Evolutionary conservation across 2,888 invertebrate genomes (phyloP).

Genomic region (Lepas anatifera): DNA sequence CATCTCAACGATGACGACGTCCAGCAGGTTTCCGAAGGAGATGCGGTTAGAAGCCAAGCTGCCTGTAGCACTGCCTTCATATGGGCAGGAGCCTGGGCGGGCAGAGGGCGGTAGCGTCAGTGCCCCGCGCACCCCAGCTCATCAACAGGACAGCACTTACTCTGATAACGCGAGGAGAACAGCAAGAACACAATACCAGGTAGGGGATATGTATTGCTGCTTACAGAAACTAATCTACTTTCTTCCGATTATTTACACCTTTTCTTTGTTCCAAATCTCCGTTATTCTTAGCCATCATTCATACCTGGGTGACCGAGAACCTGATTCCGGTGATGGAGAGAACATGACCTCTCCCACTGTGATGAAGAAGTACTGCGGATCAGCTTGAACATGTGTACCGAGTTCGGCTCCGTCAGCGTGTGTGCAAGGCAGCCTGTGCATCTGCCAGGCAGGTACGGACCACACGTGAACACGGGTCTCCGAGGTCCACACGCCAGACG

Average conservation of each 20-base stretch:
- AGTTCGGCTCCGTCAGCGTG: slow-evolving; percentile 54
- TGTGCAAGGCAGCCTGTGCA: slow-evolving; percentile 36
- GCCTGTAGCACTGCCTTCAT: slow-evolving; percentile 94
- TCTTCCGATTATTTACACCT: too few relatives aligned
- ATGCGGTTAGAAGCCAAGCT: slow-evolving; percentile 82
- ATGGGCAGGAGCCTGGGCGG: slow-evolving; percentile 57
- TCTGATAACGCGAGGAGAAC: too few relatives aligned
- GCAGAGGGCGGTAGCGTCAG: not conserved
- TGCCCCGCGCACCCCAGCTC: too few relatives aligned
- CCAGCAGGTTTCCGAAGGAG: slow-evolving; percentile 85
- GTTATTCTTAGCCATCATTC: too few relatives aligned
- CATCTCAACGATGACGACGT: slow-evolving; percentile 72
- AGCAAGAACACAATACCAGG: too few relatives aligned
- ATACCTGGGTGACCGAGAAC: slow-evolving; percentile 88
- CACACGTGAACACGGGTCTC: too few relatives aligned
- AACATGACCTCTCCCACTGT: slow-evolving; percentile 92
- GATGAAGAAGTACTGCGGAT: slow-evolving; percentile 87
- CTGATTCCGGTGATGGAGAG: slow-evolving; percentile 87
- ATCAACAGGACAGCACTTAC: too few relatives aligned
- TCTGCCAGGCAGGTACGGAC: too few relatives aligned
- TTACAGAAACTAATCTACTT: too few relatives aligned
- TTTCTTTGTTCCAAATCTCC: too few relatives aligned
- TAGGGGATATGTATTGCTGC: too few relatives aligned
- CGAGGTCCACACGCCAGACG: too few relatives aligned
- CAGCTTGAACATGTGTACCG: slow-evolving; percentile 68